Evolutionary conservation across 2,797 vertebrate genomes (phyloP), one percentile per base, ranked within the genome.

Genomic region (Nannoperca obscura): DNA sequence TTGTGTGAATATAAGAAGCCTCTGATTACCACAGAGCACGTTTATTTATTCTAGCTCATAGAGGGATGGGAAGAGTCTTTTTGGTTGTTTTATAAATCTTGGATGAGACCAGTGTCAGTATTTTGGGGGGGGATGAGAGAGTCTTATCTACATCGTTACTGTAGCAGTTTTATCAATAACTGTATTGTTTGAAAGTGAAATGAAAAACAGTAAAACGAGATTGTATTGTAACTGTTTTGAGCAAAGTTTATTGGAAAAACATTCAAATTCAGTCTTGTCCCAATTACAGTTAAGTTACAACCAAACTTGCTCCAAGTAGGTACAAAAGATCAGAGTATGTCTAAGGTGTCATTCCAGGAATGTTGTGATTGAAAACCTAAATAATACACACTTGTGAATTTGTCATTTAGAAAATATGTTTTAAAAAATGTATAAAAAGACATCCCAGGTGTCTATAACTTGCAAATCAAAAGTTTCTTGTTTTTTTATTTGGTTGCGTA

Each of bases 231-330:
- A 66, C 27, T 27, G 27, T 78, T 87, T 76, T 30, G 19, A 78
- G 60, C 9, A 54, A 68, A 49, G 55, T 91, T 92, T 90, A 92
- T 87, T 91, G 76, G 63, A 74, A 86, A 93, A 84, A 81, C 61
- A 66, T 71, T 44, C 20, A 79, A 73, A 76, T 71, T 71, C 27
- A 44, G 11, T 73, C 71, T 81, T 69, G 9, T 61, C 47, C 75
- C 72, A 65, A 72, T 69, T 10, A 64, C 67, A 58, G 73, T 22
- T 44, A 12, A 20, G 74, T 46, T 32, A 38, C 53, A 46, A 79
- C 60, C 47, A 74, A 67, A 86, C 27, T 40, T 65, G 5, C 5
- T 70, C 76, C 3, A 76, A 57, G 59, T 65, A 11, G 40, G 75
- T 85, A 88, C 54, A 88, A 83, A 90, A 84, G 73, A 83, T 68